These are phyloP conservation scores for Xiphydria camelus DNA, from an alignment of 2,888 invertebrate species.

Conservation along the genomic window DNA sequence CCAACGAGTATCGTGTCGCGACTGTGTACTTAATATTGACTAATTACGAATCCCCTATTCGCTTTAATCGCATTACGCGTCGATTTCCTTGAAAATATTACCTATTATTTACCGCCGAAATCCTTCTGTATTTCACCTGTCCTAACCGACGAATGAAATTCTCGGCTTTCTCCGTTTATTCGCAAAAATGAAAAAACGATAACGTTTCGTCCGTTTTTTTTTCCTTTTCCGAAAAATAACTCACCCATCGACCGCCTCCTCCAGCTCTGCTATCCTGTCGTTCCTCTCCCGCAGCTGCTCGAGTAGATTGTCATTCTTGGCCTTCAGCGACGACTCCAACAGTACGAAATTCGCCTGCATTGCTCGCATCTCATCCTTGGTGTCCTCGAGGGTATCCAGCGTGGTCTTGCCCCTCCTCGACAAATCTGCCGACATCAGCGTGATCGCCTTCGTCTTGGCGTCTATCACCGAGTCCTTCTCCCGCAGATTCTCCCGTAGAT, in stretches of 20 bases:
- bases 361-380: constrained; percentile 76
- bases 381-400: constrained; percentile 75
- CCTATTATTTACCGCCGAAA: too few relatives aligned
- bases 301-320: constrained; percentile 65
- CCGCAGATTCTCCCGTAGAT: constrained; percentile 79
- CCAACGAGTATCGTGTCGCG: too few relatives aligned
- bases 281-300: constrained; percentile 64
- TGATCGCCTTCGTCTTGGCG: constrained; percentile 77
- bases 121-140: too few relatives aligned
- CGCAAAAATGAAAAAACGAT: too few relatives aligned
- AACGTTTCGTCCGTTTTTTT: too few relatives aligned
- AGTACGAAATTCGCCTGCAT: constrained; percentile 79
- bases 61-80: too few relatives aligned
- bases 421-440: constrained; percentile 74
- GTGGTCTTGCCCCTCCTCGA: constrained; percentile 72
- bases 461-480: constrained; percentile 84
- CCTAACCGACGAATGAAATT: too few relatives aligned
- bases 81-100: too few relatives aligned
- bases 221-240: too few relatives aligned
- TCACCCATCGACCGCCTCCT: constrained; percentile 61
- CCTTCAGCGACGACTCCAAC: constrained; percentile 72
- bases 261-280: constrained; percentile 62
- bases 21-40: too few relatives aligned
- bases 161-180: too few relatives aligned
- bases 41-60: too few relatives aligned